Evolutionary conservation across 2,797 vertebrate genomes (phyloP).

Genomic region (Petrocephalus sullivani): DNA sequence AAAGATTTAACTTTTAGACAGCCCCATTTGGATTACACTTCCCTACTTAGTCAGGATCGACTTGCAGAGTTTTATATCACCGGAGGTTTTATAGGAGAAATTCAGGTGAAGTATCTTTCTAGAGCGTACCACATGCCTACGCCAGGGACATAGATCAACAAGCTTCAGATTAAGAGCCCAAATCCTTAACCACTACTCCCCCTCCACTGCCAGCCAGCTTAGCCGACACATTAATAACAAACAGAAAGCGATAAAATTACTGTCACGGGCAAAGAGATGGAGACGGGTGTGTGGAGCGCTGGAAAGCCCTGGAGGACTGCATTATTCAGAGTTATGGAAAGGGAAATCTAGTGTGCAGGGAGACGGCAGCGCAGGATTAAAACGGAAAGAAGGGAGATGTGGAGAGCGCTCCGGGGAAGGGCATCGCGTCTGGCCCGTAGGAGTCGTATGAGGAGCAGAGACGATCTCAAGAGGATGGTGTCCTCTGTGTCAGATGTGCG

Average conservation of each 20-base stretch:
- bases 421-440: not conserved
- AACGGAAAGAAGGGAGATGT: not conserved
- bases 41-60: not conserved
- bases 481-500: not conserved
- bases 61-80: not conserved
- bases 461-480: not conserved
- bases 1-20: not conserved
- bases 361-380: not conserved
- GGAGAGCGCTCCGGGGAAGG: not conserved
- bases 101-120: not conserved
- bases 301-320: not conserved
- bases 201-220: not conserved
- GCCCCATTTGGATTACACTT: not conserved
- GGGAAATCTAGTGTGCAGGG: not conserved
- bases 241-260: not conserved
- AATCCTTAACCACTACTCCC: not conserved
- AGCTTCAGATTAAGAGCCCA: not conserved
- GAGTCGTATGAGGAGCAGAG: not conserved
- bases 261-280: not conserved
- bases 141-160: not conserved
- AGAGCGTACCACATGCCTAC: not conserved
- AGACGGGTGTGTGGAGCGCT: not conserved
- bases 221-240: slow-evolving; percentile 10
- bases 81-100: not conserved
- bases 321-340: not conserved